Conservation (phyloP, 2,113 vertebrate species). For the Thalassoma bifasciatum region DNA sequence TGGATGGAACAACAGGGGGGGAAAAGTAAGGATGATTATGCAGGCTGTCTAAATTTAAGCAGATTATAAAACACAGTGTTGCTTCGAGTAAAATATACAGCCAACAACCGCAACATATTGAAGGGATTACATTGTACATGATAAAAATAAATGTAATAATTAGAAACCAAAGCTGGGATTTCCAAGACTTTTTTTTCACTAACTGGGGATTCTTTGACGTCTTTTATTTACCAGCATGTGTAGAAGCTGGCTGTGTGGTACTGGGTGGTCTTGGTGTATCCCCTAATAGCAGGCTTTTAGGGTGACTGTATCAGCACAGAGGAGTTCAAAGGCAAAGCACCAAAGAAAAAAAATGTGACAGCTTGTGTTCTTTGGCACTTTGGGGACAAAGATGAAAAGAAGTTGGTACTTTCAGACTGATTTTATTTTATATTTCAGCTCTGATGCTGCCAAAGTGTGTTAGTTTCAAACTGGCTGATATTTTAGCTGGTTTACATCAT, state of each 20-base stretch:
- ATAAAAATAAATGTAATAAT: neutral
- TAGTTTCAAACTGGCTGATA: no score
- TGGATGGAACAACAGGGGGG: conserved; percentile 19
- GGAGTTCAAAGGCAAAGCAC: neutral
- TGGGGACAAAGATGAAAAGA: no score
- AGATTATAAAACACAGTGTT: conserved; percentile 35
- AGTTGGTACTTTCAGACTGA: no score
- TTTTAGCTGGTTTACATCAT: no score
- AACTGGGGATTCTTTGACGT: neutral
- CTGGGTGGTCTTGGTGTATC: conserved; percentile 1
- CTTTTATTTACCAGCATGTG: neutral
- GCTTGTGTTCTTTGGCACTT: no score
- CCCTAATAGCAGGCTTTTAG: conserved; percentile 47
- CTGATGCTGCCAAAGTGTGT: no score
- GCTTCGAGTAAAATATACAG: conserved; percentile 26
- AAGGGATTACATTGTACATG: neutral
- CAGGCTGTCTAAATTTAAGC: conserved; percentile 23
- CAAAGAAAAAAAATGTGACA: no score
- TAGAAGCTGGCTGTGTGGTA: neutral
- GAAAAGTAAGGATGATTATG: conserved; percentile 36
- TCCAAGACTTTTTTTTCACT: neutral
- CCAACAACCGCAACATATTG: neutral
- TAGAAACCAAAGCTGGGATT: neutral
- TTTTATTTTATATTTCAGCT: no score
- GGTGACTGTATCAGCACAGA: neutral